Evolutionary conservation across 2,113 vertebrate genomes (phyloP).

Genomic region (Grammomys dolichurus): DNA sequence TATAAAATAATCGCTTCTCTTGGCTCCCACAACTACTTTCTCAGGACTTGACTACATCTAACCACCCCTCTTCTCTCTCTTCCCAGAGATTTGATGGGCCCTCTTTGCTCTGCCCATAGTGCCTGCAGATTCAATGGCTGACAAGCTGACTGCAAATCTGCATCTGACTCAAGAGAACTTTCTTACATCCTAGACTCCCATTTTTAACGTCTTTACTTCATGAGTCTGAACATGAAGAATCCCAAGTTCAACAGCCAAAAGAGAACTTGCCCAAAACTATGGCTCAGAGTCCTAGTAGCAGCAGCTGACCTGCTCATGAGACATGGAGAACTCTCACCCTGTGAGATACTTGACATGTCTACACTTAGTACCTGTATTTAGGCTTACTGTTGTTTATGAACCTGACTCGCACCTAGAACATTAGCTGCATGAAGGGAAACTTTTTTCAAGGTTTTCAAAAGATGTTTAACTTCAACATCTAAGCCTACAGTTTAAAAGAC

Average conservation of each 20-base stretch:
- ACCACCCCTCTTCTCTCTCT: background rate
- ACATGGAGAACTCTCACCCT: background rate
- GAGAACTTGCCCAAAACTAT: background rate
- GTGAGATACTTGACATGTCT: background rate
- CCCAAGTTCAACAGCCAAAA: background rate
- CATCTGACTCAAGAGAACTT: background rate
- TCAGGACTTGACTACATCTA: background rate
- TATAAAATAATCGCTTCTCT: background rate
- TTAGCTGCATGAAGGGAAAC: background rate
- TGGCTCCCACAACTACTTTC: background rate
- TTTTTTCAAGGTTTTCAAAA: slow-evolving; percentile 9
- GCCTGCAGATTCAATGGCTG: background rate
- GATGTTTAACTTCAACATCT: background rate
- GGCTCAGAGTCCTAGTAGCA: background rate
- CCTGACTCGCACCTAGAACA: slow-evolving; percentile 44
- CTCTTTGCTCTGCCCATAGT: background rate
- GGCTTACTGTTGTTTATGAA: background rate
- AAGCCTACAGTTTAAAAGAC: slow-evolving; percentile 29
- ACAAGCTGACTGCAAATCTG: background rate
- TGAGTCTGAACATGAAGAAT: slow-evolving; percentile 27
- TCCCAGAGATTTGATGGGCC: background rate
- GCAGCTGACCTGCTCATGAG: background rate
- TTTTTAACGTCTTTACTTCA: background rate
- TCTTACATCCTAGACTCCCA: slow-evolving; percentile 29
- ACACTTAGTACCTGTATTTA: background rate